Evolutionary conservation across 2,888 invertebrate genomes (phyloP).

Genomic region (Pyrocoelia pectoralis): DNA sequence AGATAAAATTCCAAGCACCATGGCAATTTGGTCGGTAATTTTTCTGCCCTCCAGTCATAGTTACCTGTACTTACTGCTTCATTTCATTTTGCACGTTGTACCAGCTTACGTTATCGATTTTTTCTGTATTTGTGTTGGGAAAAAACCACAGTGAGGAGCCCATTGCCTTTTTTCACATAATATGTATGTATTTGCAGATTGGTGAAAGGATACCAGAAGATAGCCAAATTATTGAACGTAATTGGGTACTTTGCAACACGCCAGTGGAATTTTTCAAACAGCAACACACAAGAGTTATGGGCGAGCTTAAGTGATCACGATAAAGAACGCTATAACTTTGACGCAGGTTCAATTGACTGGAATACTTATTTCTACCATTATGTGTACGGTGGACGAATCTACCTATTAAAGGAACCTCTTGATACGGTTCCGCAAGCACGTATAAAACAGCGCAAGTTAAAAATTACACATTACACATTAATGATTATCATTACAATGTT

Average conservation of each 20-base stretch:
- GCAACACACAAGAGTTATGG: constrained; percentile 68
- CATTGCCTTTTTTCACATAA: too few relatives aligned
- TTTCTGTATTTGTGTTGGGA: constrained; percentile 57
- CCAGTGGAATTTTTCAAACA: constrained; percentile 64
- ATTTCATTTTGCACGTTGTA: constrained; percentile 66
- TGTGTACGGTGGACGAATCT: constrained; percentile 74
- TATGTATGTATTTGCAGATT: constrained; percentile 65
- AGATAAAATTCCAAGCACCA: too few relatives aligned
- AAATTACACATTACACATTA: constrained; percentile 48
- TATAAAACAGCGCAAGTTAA: constrained; percentile 60
- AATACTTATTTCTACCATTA: constrained; percentile 71
- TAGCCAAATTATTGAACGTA: constrained; percentile 78
- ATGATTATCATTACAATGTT: too few relatives aligned
- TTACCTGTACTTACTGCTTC: constrained; percentile 58
- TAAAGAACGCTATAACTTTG: constrained; percentile 72
- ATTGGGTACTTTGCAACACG: constrained; percentile 80
- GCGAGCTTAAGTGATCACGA: constrained; percentile 59
- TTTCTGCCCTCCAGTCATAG: constrained; percentile 48
- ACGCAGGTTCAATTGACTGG: constrained; percentile 76
- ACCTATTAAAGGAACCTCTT: constrained; percentile 78
- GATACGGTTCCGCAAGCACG: constrained; percentile 70
- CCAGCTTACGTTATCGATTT: constrained; percentile 62
- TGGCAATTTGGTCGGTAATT: too few relatives aligned
- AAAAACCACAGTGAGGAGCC: constrained; percentile 61
- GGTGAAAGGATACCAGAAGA: constrained; percentile 78